phyloP scores from a whole-genome alignment of 2,113 vertebrate species.

The Clarias gariepinus region DNA sequence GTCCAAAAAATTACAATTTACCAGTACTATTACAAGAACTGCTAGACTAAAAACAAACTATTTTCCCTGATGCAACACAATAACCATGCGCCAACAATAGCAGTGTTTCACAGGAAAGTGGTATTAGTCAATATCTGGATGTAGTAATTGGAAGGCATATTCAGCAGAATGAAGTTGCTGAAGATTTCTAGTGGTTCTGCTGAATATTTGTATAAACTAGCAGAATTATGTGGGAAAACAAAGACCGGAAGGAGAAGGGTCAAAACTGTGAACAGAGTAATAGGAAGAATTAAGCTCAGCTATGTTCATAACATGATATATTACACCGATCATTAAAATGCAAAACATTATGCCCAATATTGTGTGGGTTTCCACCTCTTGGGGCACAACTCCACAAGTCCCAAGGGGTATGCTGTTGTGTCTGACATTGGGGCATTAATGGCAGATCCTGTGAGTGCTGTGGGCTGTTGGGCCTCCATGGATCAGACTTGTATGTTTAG shows the following conservation, averaged over 20 bases:
- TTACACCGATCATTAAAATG: too few relatives aligned
- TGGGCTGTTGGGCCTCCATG: too few relatives aligned
- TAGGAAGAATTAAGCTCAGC: too few relatives aligned
- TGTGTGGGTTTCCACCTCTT: too few relatives aligned
- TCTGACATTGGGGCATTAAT: too few relatives aligned
- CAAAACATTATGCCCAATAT: too few relatives aligned
- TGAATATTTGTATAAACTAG: not conserved
- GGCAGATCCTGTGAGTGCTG: too few relatives aligned
- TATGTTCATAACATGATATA: too few relatives aligned
- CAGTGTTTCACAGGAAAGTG: slow-evolving; percentile 7
- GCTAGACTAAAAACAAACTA: slow-evolving; percentile 10
- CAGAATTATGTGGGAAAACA: not conserved
- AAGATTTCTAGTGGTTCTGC: not conserved
- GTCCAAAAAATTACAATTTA: slow-evolving; percentile 15
- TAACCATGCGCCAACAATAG: slow-evolving; percentile 28
- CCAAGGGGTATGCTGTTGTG: too few relatives aligned
- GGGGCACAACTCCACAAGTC: too few relatives aligned
- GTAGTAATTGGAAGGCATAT: not conserved
- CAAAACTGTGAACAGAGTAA: not conserved
- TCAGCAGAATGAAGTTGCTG: not conserved
- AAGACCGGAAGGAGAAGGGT: not conserved
- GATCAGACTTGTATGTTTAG: too few relatives aligned
- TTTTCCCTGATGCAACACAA: slow-evolving; percentile 14
- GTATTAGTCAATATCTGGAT: slow-evolving; percentile 28
- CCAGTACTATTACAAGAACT: slow-evolving; percentile 19